A percentile compares a stretch with the other conserved stretches of the same genome.
Conservation (phyloP, 2,797 vertebrate genomes). For the Thaleichthys pacificus region DNA sequence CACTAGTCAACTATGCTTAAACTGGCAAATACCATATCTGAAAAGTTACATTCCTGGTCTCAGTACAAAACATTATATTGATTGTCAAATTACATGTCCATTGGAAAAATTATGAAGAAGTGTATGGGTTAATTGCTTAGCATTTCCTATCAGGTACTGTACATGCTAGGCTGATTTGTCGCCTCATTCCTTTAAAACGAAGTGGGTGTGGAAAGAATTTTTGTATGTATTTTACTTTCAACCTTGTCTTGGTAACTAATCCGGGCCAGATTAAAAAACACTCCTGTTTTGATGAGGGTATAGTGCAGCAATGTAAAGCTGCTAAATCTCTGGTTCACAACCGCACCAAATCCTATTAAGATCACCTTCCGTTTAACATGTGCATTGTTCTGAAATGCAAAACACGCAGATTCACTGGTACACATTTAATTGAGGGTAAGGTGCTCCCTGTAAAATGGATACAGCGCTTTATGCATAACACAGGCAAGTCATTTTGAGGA, state of each 20-base stretch:
- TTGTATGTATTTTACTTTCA: slow-evolving; percentile 55
- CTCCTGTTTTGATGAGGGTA: slow-evolving; percentile 63
- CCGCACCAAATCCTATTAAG: slow-evolving; percentile 82
- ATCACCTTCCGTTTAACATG: slow-evolving; percentile 81
- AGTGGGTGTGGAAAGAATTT: slow-evolving; percentile 49
- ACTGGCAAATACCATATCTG: background rate
- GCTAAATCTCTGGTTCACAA: slow-evolving; percentile 81
- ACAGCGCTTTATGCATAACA: slow-evolving; percentile 72
- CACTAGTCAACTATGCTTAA: background rate
- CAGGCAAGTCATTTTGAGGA: slow-evolving; percentile 68
- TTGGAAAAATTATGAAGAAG: too few species aligned
- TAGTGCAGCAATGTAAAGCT: slow-evolving; percentile 71
- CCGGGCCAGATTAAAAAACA: slow-evolving; percentile 77
- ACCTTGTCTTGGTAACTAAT: slow-evolving; percentile 66
- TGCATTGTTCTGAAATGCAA: slow-evolving; percentile 80
- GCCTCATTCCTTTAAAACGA: slow-evolving; percentile 57
- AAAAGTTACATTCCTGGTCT: background rate
- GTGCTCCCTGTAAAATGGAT: slow-evolving; percentile 60
- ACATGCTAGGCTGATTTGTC: slow-evolving; percentile 45
- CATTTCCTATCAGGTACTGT: background rate
- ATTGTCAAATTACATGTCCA: too few species aligned
- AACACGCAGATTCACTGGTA: slow-evolving; percentile 73
- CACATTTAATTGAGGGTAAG: slow-evolving; percentile 80
- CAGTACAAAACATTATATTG: background rate
- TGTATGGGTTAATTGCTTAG: background rate